A percentile compares a stretch with the other conserved stretches of the same genome.
Conservation (phyloP, 2,797 vertebrate genomes). For the Sebastes minor region DNA sequence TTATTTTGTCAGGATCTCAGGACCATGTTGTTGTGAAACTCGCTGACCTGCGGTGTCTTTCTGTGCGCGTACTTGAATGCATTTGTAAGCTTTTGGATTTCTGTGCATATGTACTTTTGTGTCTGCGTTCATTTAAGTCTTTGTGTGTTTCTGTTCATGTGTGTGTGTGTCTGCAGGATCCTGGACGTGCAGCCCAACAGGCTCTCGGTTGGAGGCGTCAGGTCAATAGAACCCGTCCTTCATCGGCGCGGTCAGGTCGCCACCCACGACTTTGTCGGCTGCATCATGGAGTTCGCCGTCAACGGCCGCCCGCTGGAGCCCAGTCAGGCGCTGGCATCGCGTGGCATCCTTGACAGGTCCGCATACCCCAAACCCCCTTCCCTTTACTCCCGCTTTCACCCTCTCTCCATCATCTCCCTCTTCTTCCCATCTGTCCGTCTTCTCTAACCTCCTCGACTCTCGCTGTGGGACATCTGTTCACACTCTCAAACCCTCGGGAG, state of each 20-base stretch:
- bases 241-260: constrained; percentile 92
- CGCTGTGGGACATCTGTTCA: constrained; percentile 71
- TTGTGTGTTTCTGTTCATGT: constrained; percentile 16
- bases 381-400: not conserved
- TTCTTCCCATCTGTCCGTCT: constrained; percentile 57
- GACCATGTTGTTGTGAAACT: constrained; percentile 51
- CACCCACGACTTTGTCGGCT: constrained; percentile 96
- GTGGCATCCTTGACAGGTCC: constrained; percentile 95
- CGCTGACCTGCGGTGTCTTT: constrained; percentile 45
- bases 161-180: constrained; percentile 82
- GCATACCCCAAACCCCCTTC: constrained; percentile 41
- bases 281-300: constrained; percentile 98
- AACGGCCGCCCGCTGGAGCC: constrained; percentile 98
- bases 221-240: constrained; percentile 90
- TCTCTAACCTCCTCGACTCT: constrained; percentile 55
- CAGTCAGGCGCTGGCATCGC: constrained; percentile 92
- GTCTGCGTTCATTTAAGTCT: not conserved
- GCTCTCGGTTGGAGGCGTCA: constrained; percentile 94
- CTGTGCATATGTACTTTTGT: constrained; percentile 5
- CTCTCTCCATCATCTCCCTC: constrained; percentile 32
- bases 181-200: constrained; percentile 96
- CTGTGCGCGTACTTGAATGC: constrained; percentile 7
- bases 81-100: constrained; percentile 24
- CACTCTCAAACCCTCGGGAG: constrained; percentile 46
- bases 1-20: constrained; percentile 47